Evolutionary conservation across 2,113 vertebrate species (phyloP).

Genomic region (Oncorhynchus keta): DNA sequence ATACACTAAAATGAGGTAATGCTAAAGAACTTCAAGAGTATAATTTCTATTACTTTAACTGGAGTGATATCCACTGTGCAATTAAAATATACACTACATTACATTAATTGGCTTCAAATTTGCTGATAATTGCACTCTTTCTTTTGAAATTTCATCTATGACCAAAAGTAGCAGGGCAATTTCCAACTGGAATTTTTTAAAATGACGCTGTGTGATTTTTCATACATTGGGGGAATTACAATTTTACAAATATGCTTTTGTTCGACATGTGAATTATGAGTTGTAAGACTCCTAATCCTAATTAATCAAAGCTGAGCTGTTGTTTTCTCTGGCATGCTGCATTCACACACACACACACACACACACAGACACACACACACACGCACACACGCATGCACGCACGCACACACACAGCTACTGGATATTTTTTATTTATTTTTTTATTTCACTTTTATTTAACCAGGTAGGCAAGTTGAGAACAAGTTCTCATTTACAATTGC

Average conservation of each 20-base stretch:
- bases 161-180: neutral
- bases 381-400: neutral
- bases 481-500: no score
- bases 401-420: neutral
- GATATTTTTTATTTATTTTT: no score
- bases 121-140: neutral
- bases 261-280: conserved; percentile 54
- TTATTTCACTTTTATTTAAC: no score
- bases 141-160: neutral
- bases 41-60: neutral
- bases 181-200: neutral
- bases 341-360: conserved; percentile 15
- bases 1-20: neutral
- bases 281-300: conserved; percentile 68
- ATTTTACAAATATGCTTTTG: conserved; percentile 63
- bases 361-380: neutral
- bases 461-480: no score
- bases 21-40: neutral
- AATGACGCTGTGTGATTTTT: conserved; percentile 1
- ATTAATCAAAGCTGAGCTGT: conserved; percentile 69
- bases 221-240: conserved; percentile 43
- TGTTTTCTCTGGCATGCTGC: conserved; percentile 46
- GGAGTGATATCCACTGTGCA: no score
- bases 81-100: neutral
- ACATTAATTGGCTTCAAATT: neutral